Conservation (phyloP, 2,113 vertebrate genomes). For the Apteryx mantelli region DNA sequence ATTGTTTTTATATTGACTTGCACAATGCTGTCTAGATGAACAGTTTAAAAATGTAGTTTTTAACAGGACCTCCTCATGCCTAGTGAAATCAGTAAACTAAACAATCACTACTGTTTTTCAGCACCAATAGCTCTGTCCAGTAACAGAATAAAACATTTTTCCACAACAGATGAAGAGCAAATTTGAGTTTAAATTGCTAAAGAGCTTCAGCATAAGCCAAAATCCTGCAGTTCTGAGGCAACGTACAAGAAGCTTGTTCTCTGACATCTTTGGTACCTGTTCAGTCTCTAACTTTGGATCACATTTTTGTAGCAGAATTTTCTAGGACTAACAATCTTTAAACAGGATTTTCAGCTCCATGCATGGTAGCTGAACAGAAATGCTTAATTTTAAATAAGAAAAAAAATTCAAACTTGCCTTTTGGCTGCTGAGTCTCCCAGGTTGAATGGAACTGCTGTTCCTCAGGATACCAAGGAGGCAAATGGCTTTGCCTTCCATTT, state of each 20-base stretch:
- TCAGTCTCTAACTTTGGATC: neutral
- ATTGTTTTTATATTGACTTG: constrained; percentile 8
- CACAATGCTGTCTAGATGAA: constrained; percentile 13
- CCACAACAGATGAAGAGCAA: neutral
- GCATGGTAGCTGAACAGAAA: neutral
- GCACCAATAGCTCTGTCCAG: neutral
- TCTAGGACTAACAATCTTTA: constrained; percentile 17
- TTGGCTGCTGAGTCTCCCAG: neutral
- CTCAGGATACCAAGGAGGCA: neutral
- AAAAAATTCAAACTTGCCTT: constrained; percentile 17
- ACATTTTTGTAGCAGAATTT: neutral
- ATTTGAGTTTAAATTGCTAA: neutral
- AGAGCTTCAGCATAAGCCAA: neutral
- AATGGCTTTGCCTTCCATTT: neutral
- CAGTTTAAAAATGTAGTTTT: neutral
- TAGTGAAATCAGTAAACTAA: constrained; percentile 3
- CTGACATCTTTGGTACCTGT: neutral
- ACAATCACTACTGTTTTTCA: constrained; percentile 1
- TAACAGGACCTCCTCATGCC: neutral
- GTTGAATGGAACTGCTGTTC: neutral
- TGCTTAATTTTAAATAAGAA: constrained; percentile 43
- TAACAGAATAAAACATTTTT: neutral
- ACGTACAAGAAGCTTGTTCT: neutral
- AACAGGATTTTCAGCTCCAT: neutral
- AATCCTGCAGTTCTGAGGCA: neutral